Base-by-base conservation (phyloP, 2,113 vertebrate species). In the Plecturocebus donacophilus region DNA sequence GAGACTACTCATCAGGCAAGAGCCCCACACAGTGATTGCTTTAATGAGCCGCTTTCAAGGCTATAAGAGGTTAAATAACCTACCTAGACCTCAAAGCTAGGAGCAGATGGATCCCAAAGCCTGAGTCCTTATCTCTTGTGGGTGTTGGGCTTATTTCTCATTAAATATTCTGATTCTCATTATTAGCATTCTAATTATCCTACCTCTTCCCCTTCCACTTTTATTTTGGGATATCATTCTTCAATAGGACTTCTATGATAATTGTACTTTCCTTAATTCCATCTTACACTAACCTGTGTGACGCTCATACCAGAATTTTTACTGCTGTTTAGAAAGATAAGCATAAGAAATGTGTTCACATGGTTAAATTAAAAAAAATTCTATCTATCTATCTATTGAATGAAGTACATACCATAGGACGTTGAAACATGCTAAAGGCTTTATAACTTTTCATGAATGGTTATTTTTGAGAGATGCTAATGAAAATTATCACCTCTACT, bases 21-120 rank as follows among this genome's bases (percentile, higher is more conserved):
- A 23, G 58, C 0, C 2, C 64, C 11, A 2, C 0, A 32, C 13
- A 23, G 45, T 1, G 23, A 49, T 14, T 40, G 73, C 68, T 30
- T 64, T 25, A 1, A 42, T 4, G 30, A 80, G 66, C 4, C n/a
- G 1, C 27, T 4, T 25, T 35, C 1, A 0, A 21, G 45, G 16
- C 25, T 32, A 2, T 12, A 38, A 30, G 32, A 56, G 47, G 3
- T 42, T 30, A 25, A 49, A 11, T 27, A 27, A 52, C 9, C 2
- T 49, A 12, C 52, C 45, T 6, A 21, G 27, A 2, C 35, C 21
- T 27, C 66, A 35, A 5, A 27, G 21, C 27, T 16, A 40, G 73
- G 58, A 52, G n/a, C 14, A 1, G 25, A 82, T 0, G 5, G 47
- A 20, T 17, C 38, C 64, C 40, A 2, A 61, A 38, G 52, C 8